Conservation (phyloP, 2,888 invertebrate species). For the Tenthredo distinguenda region DNA sequence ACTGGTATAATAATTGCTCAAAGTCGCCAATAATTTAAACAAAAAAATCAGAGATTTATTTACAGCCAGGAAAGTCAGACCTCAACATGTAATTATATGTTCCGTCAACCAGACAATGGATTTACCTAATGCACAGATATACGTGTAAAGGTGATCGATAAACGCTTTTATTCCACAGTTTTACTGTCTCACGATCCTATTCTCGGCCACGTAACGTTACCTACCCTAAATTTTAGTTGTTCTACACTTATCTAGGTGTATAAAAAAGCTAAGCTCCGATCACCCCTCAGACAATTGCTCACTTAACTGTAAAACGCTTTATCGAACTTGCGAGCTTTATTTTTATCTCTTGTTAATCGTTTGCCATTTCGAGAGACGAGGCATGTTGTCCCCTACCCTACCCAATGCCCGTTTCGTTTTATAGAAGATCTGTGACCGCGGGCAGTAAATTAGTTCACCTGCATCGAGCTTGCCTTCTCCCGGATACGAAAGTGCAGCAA, state of each 20-base stretch:
- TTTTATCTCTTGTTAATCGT: constrained; percentile 19
- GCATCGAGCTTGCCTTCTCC: background rate
- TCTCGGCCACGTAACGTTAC: background rate
- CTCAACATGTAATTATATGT: background rate
- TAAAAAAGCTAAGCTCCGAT: background rate
- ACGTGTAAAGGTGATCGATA: background rate
- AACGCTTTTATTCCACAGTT: background rate
- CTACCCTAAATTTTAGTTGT: constrained; percentile 5
- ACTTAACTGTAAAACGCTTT: constrained; percentile 20
- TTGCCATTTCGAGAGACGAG: background rate
- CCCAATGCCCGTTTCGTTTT: background rate
- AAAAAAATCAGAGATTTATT: background rate
- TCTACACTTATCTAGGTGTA: background rate
- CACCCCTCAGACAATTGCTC: constrained; percentile 4
- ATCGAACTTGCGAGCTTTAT: background rate
- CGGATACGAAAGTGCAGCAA: too few species aligned
- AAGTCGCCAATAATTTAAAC: background rate
- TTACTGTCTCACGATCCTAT: background rate
- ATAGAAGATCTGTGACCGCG: background rate
- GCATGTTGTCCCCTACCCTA: background rate
- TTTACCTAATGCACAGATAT: background rate
- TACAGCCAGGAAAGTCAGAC: background rate
- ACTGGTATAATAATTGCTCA: background rate
- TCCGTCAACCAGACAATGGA: background rate
- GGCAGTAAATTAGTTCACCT: background rate